phyloP scores from a whole-genome alignment of 2,888 invertebrate species.

The Platycheirus albimanus region DNA sequence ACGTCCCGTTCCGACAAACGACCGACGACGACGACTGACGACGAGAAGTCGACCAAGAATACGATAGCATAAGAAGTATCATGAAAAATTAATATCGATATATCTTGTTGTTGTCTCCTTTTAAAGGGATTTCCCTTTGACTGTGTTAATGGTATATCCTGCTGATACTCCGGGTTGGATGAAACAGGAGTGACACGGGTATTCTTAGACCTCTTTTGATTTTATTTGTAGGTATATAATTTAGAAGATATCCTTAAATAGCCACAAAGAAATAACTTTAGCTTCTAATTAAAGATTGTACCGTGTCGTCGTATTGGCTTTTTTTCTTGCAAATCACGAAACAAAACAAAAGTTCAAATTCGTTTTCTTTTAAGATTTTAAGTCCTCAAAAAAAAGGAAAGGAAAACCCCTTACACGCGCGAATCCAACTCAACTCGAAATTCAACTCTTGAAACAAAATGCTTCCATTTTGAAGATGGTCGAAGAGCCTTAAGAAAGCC shows the following conservation, averaged over 20 bases:
- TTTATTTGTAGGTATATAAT: constrained; percentile 13
- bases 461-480: constrained; percentile 16
- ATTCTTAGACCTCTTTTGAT: constrained; percentile 25
- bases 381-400: too few species aligned
- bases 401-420: constrained; percentile 3
- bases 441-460: constrained; percentile 36
- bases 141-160: constrained; percentile 6
- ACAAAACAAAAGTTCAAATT: constrained; percentile 11
- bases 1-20: not conserved
- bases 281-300: not conserved
- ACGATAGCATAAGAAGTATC: constrained; percentile 2
- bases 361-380: too few species aligned
- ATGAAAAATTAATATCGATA: constrained; percentile 63
- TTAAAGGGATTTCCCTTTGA: constrained; percentile 1
- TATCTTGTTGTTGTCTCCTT: constrained; percentile 46
- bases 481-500: constrained; percentile 6
- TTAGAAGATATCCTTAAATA: constrained; percentile 13
- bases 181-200: not conserved
- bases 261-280: not conserved
- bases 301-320: not conserved
- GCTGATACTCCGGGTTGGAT: not conserved
- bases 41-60: constrained; percentile 14
- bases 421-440: constrained; percentile 9
- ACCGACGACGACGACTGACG: constrained; percentile 23
- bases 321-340: not conserved